Conservation (phyloP, 2,113 vertebrate genomes). For the Bubo scandiacus region DNA sequence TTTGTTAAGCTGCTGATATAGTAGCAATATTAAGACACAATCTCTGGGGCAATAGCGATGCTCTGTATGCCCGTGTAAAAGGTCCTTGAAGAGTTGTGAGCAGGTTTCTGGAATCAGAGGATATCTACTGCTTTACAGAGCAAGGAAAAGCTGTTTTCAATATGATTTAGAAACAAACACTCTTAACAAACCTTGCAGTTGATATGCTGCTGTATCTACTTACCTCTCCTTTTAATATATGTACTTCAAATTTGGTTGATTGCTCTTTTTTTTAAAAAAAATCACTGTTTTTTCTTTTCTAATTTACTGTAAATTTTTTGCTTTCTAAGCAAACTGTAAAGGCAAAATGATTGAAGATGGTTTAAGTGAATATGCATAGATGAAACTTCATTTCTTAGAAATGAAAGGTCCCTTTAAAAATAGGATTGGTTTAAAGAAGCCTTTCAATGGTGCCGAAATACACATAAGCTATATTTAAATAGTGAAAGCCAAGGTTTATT, state of each 20-base stretch:
- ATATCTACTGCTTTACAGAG: background rate
- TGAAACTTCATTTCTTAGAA: background rate
- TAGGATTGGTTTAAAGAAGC: background rate
- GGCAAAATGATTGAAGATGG: background rate
- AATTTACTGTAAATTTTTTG: background rate
- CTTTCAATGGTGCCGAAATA: background rate
- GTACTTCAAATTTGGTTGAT: background rate
- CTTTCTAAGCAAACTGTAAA: background rate
- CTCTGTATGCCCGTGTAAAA: background rate
- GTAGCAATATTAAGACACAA: background rate
- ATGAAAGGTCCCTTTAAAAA: background rate
- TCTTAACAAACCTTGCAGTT: background rate
- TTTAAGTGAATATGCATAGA: background rate
- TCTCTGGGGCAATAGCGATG: background rate
- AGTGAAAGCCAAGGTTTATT: background rate
- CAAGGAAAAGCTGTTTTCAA: background rate
- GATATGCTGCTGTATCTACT: background rate
- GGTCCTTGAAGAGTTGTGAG: background rate
- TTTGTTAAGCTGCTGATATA: background rate
- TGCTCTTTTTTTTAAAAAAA: background rate
- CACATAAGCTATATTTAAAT: background rate
- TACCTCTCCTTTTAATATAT: background rate
- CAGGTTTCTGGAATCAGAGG: background rate
- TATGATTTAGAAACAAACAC: background rate
- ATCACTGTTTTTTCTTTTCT: background rate